Percentiles rank a stretch among this genome's conserved stretches.
phyloP scores from a whole-genome alignment of 2,888 invertebrate species.

The Globia sparganii region DNA sequence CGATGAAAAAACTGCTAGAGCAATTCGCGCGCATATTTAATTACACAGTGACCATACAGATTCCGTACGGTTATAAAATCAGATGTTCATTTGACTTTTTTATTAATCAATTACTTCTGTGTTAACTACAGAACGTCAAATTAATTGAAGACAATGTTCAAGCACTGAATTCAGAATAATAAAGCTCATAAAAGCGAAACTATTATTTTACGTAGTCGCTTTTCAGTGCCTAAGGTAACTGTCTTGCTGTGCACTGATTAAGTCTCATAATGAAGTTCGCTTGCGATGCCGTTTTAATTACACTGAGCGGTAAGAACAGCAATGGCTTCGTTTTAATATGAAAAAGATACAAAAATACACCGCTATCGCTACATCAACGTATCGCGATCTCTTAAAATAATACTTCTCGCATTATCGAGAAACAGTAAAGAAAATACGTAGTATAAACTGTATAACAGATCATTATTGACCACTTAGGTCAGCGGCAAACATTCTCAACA shows the following conservation, averaged over 20 bases:
- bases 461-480: constrained; percentile 89
- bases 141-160: constrained; percentile 52
- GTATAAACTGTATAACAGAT: constrained; percentile 86
- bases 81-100: constrained; percentile 7
- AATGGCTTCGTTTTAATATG: constrained; percentile 66
- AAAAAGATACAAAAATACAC: constrained; percentile 64
- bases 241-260: constrained; percentile 86
- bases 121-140: constrained; percentile 51
- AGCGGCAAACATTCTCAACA: constrained; percentile 88
- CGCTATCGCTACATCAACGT: constrained; percentile 67
- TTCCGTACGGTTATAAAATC: constrained; percentile 23
- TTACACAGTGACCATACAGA: constrained; percentile 33
- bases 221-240: constrained; percentile 80
- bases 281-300: constrained; percentile 86
- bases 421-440: constrained; percentile 81
- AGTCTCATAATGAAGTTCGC: constrained; percentile 84
- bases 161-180: constrained; percentile 59
- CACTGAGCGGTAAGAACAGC: constrained; percentile 71
- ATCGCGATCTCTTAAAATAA: constrained; percentile 69
- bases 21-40: constrained; percentile 43
- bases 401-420: constrained; percentile 72
- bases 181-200: constrained; percentile 77
- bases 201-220: constrained; percentile 75
- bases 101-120: constrained; percentile 29
- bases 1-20: constrained; percentile 54